Evolutionary conservation across 2,888 invertebrate species (phyloP).

Genomic region (Lacanobia wlatinum): DNA sequence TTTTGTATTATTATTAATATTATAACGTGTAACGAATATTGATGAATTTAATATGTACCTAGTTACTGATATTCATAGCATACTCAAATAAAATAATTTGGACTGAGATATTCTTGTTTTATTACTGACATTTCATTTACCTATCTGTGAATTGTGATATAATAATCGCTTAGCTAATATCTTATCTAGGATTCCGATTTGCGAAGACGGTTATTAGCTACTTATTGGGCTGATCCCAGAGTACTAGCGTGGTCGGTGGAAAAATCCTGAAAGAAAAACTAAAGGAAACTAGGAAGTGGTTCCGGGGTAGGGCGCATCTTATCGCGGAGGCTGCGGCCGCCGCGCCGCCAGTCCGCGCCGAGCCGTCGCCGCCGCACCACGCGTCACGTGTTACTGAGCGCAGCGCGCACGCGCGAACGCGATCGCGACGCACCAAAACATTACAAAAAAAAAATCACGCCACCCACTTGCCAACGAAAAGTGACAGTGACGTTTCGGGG

Average conservation of each 20-base stretch:
- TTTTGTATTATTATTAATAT: conserved; percentile 57
- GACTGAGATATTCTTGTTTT: conserved; percentile 71
- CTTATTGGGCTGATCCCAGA: conserved; percentile 17
- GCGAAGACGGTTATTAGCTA: conserved; percentile 24
- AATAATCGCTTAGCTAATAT: conserved; percentile 53
- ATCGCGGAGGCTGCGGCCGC: conserved; percentile 67
- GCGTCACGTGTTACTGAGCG: conserved; percentile 62
- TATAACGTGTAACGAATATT: conserved; percentile 53
- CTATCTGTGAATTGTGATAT: conserved; percentile 38
- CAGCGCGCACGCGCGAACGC: conserved; percentile 86
- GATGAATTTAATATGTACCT: conserved; percentile 54
- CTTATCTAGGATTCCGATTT: conserved; percentile 55
- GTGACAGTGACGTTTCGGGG: conserved; percentile 89
- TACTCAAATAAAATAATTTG: conserved; percentile 72
- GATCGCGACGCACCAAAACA: conserved; percentile 72
- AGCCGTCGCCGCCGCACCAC: conserved; percentile 74
- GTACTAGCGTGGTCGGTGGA: conserved; percentile 17
- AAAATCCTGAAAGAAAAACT: conserved; percentile 43
- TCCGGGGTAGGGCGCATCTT: conserved; percentile 73
- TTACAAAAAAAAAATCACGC: conserved; percentile 72
- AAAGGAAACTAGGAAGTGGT: conserved; percentile 70
- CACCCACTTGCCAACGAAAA: conserved; percentile 81
- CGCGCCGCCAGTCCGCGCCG: conserved; percentile 79
- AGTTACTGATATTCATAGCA: conserved; percentile 68
- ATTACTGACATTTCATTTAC: conserved; percentile 51